Evolutionary conservation across 2,797 vertebrate species (phyloP).

Genomic region (Psittacula echo): DNA sequence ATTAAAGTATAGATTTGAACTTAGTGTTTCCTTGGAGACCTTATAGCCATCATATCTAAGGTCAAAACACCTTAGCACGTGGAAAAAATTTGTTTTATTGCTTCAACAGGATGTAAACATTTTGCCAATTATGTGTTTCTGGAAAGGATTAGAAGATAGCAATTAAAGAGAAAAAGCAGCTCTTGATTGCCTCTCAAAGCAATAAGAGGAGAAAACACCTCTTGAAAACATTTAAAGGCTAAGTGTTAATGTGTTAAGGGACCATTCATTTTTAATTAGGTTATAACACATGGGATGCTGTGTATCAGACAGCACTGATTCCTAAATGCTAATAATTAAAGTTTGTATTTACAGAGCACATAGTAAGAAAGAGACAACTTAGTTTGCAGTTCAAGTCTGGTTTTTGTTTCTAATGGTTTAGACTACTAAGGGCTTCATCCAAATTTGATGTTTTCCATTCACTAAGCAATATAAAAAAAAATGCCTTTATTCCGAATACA

Average conservation of each 20-base stretch:
- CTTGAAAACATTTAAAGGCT: constrained; percentile 3
- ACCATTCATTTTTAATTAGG: constrained; percentile 20
- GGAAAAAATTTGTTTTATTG: not conserved
- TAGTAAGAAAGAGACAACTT: not conserved
- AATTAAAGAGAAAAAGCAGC: constrained; percentile 34
- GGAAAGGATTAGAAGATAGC: constrained; percentile 23
- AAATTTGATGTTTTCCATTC: not conserved
- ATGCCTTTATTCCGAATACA: not conserved
- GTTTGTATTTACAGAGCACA: not conserved
- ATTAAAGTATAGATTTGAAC: not conserved
- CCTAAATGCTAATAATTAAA: not conserved
- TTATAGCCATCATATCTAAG: not conserved
- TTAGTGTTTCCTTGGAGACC: constrained; percentile 9
- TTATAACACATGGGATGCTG: not conserved
- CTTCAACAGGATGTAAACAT: constrained; percentile 1
- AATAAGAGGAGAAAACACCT: not conserved
- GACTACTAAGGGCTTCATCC: not conserved
- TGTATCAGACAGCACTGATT: not conserved
- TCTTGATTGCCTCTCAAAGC: constrained; percentile 16
- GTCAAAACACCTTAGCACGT: not conserved
- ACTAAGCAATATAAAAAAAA: not conserved
- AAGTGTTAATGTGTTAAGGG: not conserved
- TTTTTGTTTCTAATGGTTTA: not conserved
- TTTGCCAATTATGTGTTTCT: not conserved
- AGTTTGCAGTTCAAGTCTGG: not conserved